Evolutionary conservation across 2,113 vertebrate species (phyloP), one percentile per base, ranked within the genome.

Genomic region (Ictidomys tridecemlineatus): DNA sequence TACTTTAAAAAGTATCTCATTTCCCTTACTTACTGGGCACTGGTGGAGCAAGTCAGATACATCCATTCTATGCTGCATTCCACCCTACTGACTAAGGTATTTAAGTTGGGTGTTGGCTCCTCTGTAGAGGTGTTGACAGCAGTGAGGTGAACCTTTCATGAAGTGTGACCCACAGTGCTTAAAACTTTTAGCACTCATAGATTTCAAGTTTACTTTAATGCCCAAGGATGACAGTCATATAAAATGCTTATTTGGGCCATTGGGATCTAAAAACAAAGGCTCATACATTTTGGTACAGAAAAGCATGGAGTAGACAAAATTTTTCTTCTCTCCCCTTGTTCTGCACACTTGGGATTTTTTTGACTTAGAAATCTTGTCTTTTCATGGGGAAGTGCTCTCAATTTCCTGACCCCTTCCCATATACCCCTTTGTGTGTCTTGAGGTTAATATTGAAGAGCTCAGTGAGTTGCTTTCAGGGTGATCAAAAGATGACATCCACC

Each of bases 391-490:
- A 63, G 39, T 70, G 26, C 85, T 37, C 24, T 69, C 28, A 10
- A 42, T 85, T 69, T 95, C 39, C 12, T 63, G 32, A 51, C 51
- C 51, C 12, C 12, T 51, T 48, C 45, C 45, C 45, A 5, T 48
- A 48, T 48, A 48, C 45, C 45, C 51, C 9, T 92, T 67, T 56
- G 12, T 67, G 73, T 82, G n/a, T 67, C 28, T 39, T 53, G n/a
- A 78, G 4, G 8, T n/a, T 16, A 39, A 5, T 2, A 2, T 20
- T 28, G 39, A 76, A 56, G 45, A 53, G 61, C 10, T 51, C 42
- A 32, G 2, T 24, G 3, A 24, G 4, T n/a, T 84, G 18, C 26
- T 48, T 34, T 48, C 0, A 2, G 8, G 5, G 11, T 32, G 16
- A 22, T 20, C 2, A 20, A 39, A 67, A 83, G 22, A 32, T 61